Percentiles rank a stretch among this genome's conserved stretches.
phyloP scores from a whole-genome alignment of 2,113 vertebrate genomes.

The Echinops telfairi region DNA sequence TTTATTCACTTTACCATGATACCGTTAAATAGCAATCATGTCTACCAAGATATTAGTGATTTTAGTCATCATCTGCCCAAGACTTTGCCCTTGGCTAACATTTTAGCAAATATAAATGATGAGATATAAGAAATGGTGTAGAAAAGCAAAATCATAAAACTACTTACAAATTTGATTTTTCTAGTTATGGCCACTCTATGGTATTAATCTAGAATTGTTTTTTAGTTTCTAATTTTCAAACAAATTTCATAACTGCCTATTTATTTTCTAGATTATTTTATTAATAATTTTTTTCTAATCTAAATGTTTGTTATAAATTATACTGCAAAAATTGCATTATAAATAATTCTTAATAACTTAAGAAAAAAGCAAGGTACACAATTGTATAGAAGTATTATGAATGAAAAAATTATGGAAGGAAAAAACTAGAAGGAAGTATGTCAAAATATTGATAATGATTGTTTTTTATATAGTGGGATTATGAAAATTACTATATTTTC shows the following conservation, averaged over 20 bases:
- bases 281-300: conserved; percentile 23
- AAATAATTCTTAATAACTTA: conserved; percentile 65
- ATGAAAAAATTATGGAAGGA: conserved; percentile 16
- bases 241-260: conserved; percentile 4
- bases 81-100: conserved; percentile 17
- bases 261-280: conserved; percentile 33
- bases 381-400: conserved; percentile 29
- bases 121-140: background rate
- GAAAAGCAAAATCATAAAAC: background rate
- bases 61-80: background rate
- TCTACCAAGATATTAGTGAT: background rate
- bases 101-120: conserved; percentile 46
- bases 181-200: background rate
- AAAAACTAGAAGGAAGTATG: conserved; percentile 20
- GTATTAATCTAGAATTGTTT: background rate
- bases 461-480: conserved; percentile 34
- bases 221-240: conserved; percentile 59
- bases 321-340: conserved; percentile 30
- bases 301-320: conserved; percentile 54
- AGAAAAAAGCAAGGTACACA: conserved; percentile 27
- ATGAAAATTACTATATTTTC: conserved; percentile 37
- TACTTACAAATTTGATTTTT: conserved; percentile 33
- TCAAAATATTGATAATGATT: background rate
- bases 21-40: background rate
- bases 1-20: background rate